Conservation (phyloP, 2,113 vertebrate species). For the Rhinichthys klamathensis region DNA sequence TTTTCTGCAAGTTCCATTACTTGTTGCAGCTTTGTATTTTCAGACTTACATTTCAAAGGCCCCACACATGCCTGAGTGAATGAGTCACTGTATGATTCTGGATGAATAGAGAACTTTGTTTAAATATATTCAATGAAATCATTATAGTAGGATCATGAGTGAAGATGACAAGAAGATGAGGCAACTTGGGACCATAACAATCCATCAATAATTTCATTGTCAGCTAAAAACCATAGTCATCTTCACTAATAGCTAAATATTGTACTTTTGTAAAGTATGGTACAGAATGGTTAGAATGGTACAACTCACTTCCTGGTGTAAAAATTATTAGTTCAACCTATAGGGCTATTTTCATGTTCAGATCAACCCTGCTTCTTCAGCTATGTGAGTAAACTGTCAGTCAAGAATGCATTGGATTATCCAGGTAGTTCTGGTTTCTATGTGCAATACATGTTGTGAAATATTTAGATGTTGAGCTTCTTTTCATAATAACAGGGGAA, state of each 20-base stretch:
- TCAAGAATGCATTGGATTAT: not conserved
- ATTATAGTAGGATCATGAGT: not conserved
- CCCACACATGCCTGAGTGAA: not conserved
- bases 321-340: not conserved
- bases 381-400: not conserved
- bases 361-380: not conserved
- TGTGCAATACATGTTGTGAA: not conserved
- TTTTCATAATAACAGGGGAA: not conserved
- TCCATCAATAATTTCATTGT: not conserved
- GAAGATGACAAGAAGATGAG: not conserved
- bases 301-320: not conserved
- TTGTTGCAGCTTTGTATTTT: slow-evolving; percentile 24
- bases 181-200: not conserved
- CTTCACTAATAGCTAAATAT: not conserved
- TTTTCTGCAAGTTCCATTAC: not conserved
- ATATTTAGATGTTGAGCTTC: not conserved
- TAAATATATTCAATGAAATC: not conserved
- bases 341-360: not conserved
- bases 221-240: not conserved
- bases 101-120: not conserved
- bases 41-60: not conserved
- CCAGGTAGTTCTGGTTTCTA: not conserved
- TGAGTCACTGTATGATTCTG: not conserved
- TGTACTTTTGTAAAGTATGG: not conserved
- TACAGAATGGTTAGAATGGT: not conserved